Evolutionary conservation across 2,888 invertebrate species (phyloP), one percentile per base, ranked within the genome.

Genomic region (Beris chalybata): DNA sequence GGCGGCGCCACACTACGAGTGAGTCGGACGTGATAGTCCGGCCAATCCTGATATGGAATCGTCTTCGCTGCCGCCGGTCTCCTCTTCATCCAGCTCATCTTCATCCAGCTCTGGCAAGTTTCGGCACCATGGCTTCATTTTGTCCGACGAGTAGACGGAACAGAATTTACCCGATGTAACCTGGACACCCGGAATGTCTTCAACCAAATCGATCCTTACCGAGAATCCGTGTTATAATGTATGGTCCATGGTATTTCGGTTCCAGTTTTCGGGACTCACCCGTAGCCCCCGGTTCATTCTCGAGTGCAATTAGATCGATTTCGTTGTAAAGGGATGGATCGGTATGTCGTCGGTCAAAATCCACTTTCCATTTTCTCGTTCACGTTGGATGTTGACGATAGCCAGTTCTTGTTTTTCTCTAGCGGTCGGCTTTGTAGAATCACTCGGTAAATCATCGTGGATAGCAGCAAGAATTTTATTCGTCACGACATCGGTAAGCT

Each of bases 391-490:
- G 67, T 22, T 13, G 2, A 4, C 13, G 9, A 22, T 13, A 3
- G 50, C 50, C 4, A 9, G 15, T 15, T 13, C 29, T 50, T 15
- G 3, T 50, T 9, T 50, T 6, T 50, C 50, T 13, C 4, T 7
- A n/a, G 31, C n/a, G n/a, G n/a, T n/a, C n/a, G n/a, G n/a, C n/a
- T n/a, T n/a, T n/a, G n/a, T n/a, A n/a, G n/a, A n/a, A n/a, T n/a
- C n/a, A n/a, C n/a, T 72, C 68, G 4, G 57, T 47, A 0, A 70
- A 45, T 4, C 64, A 64, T 15, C 69, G 71, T 13, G 69, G 66
- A 72, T 71, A 32, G 7, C n/a, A n/a, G n/a, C n/a, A n/a, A n/a
- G n/a, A n/a, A n/a, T n/a, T n/a, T n/a, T n/a, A n/a, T n/a, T n/a
- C n/a, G n/a, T n/a, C n/a, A n/a, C n/a, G n/a, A n/a, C n/a, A n/a